phyloP scores from a whole-genome alignment of 2,888 invertebrate species.

The Hydrotaea diabolus region DNA sequence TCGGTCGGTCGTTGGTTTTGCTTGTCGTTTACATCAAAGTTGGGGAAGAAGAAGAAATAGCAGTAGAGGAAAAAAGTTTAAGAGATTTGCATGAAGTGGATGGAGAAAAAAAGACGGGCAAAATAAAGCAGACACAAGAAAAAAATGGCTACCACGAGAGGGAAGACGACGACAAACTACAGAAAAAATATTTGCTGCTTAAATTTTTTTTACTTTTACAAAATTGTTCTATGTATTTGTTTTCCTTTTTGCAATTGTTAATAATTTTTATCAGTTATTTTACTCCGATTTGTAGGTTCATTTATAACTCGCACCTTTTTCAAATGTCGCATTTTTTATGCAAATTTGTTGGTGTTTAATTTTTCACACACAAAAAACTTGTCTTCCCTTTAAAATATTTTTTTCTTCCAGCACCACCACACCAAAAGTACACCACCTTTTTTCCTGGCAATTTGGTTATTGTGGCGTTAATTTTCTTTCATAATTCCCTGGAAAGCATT shows the following conservation, averaged over 20 bases:
- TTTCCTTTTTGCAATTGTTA: neutral
- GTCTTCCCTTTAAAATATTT: neutral
- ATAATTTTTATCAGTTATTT: neutral
- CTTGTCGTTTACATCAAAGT: slow-evolving; percentile 8
- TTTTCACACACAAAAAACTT: neutral
- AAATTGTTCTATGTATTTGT: slow-evolving; percentile 3
- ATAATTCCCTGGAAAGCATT: neutral
- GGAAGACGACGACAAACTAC: slow-evolving; percentile 33
- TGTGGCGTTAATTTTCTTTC: neutral
- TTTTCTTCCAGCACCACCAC: neutral
- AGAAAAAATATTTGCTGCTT: neutral
- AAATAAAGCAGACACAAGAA: slow-evolving; percentile 71
- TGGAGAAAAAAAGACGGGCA: slow-evolving; percentile 63
- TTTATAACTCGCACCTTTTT: slow-evolving; percentile 73
- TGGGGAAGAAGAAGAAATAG: slow-evolving; percentile 38
- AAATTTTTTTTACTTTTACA: neutral
- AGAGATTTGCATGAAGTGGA: slow-evolving; percentile 70
- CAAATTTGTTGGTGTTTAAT: neutral
- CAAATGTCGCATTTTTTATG: slow-evolving; percentile 74
- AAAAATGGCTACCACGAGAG: slow-evolving; percentile 74
- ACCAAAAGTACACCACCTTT: neutral
- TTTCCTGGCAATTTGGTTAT: neutral
- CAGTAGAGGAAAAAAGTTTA: slow-evolving; percentile 71
- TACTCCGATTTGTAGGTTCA: neutral
- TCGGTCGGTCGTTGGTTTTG: neutral